phyloP scores from a whole-genome alignment of 1,140 invertebrate genomes.

The Scaptomyza pallida region DNA sequence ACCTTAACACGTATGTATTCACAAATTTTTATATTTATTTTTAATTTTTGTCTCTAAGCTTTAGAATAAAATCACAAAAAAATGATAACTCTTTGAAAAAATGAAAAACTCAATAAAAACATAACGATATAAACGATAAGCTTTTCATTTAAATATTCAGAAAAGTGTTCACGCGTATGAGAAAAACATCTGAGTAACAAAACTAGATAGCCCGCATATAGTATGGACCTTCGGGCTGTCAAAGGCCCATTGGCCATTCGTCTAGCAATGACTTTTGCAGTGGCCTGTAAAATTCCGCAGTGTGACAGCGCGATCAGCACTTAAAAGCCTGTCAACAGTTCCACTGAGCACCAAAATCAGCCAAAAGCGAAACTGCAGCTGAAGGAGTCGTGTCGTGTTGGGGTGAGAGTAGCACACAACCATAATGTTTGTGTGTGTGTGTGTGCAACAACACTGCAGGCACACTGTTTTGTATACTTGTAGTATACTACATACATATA shows the following conservation, averaged over 20 bases:
- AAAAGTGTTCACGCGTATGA: not conserved
- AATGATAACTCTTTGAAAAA: too few relatives aligned
- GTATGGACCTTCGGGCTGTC: not conserved
- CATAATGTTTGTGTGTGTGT: too few relatives aligned
- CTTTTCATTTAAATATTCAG: too few relatives aligned
- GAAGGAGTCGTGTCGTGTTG: too few relatives aligned
- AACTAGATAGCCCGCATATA: not conserved
- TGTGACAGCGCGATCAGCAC: constrained; percentile 42
- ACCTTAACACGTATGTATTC: too few relatives aligned
- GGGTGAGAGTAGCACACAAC: too few relatives aligned
- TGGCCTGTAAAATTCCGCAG: constrained; percentile 66
- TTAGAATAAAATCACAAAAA: too few relatives aligned
- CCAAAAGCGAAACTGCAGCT: not conserved
- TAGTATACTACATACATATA: too few relatives aligned
- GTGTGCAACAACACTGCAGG: not conserved
- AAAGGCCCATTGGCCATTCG: constrained; percentile 17
- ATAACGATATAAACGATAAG: too few relatives aligned
- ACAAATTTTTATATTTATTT: too few relatives aligned
- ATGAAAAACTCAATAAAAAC: too few relatives aligned
- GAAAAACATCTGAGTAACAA: constrained; percentile 8
- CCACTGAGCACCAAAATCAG: not conserved
- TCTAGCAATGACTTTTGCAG: constrained; percentile 38
- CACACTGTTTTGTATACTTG: constrained; percentile 6
- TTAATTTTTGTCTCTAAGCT: too few relatives aligned
- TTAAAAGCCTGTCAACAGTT: constrained; percentile 70